Evolutionary conservation across 35 echinoderm and acorn worm genomes (phyloP), one percentile per base, ranked within the genome.

Genomic region (Ophiothrix spiculata): DNA sequence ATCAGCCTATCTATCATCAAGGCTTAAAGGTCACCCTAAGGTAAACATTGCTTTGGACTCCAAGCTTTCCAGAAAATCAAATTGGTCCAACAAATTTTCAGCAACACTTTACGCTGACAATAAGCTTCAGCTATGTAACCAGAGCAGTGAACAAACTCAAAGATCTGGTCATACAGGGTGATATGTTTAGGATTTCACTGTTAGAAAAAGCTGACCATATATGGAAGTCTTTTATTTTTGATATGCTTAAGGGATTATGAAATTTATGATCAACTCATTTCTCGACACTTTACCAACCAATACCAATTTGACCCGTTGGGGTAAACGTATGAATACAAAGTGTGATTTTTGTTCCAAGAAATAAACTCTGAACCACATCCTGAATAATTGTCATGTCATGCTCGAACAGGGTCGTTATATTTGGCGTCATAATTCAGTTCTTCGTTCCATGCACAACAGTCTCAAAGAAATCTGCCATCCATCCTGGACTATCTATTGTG

Each of bases 261-360:
- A 39, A 37, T 78, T 78, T 78, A 39, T 39, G 6, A 11, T 78
- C 2, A 78, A 78, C 21, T 11, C 32, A 13, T 78, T 39, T 78
- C 1, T 78, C 11, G 78, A 80, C 38, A 42, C 41, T 1, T 39
- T 80, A 1, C 78, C 78, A 31, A 80, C 78, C 8, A 38, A 40
- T 4, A n/a, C 35, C 41, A 80, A 80, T n/a, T 42, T 80, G 23
- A 39, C 36, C 28, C 37, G 32, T 37, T 39, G 76, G 76, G 76
- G 76, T 11, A 78, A 78, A 39, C 13, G 76, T 3, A 78, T 39
- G 41, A 80, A 40, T 35, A 40, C 38, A 33, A 31, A 31, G 32
- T 80, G 78, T 80, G 28, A 80, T n/a, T 25, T 80, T 17, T 80
- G 78, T 41, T 36, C 36, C 12, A 80, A 80, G 19, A 80, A 80